phyloP scores from a whole-genome alignment of 2,797 vertebrate species.

The Micropoecilia bifurca region DNA sequence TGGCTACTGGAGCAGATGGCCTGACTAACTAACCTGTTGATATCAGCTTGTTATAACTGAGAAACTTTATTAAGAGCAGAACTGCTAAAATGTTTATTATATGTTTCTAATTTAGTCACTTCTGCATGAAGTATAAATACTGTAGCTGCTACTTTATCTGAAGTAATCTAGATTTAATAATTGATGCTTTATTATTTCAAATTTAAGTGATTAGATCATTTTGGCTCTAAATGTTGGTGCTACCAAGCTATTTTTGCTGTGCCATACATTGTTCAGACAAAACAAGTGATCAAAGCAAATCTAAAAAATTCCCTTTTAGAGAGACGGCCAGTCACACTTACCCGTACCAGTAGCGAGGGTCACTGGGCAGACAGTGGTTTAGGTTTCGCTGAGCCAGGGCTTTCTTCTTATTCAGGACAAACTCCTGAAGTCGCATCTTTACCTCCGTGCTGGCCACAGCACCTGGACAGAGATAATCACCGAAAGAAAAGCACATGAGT shows the following conservation, averaged over 20 bases:
- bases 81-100: neutral
- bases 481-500: neutral
- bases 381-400: slow-evolving; percentile 93
- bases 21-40: neutral
- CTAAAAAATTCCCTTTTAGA: neutral
- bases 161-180: neutral
- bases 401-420: slow-evolving; percentile 98
- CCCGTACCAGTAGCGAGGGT: slow-evolving; percentile 98
- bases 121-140: neutral
- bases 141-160: neutral
- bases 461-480: slow-evolving; percentile 76
- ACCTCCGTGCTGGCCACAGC: slow-evolving; percentile 98
- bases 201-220: neutral
- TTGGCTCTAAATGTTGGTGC: neutral
- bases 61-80: neutral
- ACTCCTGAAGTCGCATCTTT: slow-evolving; percentile 98
- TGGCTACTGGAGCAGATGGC: neutral
- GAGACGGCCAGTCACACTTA: slow-evolving; percentile 79
- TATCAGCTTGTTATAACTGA: neutral
- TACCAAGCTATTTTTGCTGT: neutral
- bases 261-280: neutral
- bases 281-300: neutral
- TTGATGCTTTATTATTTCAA: neutral
- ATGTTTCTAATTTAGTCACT: neutral
- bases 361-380: slow-evolving; percentile 94